Base-by-base conservation (phyloP, 2,113 vertebrate genomes). In the Gambusia holbrooki region DNA sequence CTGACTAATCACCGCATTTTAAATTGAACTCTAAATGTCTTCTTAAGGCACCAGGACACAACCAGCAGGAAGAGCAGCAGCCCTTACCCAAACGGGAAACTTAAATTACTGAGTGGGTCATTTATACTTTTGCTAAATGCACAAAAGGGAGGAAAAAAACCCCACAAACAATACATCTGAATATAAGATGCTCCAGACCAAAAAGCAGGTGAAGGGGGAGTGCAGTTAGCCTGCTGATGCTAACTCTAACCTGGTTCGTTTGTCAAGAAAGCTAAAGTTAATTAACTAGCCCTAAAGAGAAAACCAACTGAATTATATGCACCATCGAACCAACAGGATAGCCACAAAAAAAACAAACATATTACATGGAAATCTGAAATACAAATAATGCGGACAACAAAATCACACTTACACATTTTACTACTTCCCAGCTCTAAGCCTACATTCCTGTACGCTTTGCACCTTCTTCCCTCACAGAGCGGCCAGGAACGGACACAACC, bases 401-500 rank as follows among this genome's bases (percentile, higher is more conserved):
- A 86, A 83, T 48, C 1, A 48, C 45, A 48, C 17, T 48, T 48
- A 77, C 66, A 73, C 35, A 76, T 27, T 67, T 85, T 80, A 92
- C 90, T 89, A 83, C 90, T 90, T 90, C 81, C 85, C 83, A 79
- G 77, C 80, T 84, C 87, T 81, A 79, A 74, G 54, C 72, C 75
- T 79, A 80, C 35, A 37, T 29, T 81, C 77, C 85, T 82, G 64
- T 74, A 71, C 84, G 78, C 25, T 74, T 83, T 77, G 76, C 69
- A 78, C 78, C 73, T 73, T 76, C 74, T 75, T 76, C 83, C 71
- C 70, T 62, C 72, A n/a, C 61, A 72, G 84, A 80, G 32, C 78
- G 88, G 85, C 85, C 86, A 85, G 80, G 45, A 88, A 82, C 82
- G 89, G 90, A 92, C 90, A 89, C 83, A 87, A 92, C 87, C 83